Evolutionary conservation across 2,113 vertebrate species (phyloP).

Genomic region (Rhinogobius similis): DNA sequence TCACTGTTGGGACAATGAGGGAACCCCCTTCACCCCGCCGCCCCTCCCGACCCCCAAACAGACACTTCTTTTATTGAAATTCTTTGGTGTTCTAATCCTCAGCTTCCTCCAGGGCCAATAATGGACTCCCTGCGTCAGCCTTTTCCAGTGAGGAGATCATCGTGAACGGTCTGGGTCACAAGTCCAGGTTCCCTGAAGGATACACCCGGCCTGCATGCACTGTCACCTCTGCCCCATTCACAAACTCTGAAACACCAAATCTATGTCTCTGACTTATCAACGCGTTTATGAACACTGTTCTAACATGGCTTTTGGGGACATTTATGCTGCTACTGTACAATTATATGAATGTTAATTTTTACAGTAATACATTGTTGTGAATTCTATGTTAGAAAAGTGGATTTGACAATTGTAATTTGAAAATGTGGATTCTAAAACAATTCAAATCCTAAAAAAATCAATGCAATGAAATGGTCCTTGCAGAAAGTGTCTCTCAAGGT

Average conservation of each 20-base stretch:
- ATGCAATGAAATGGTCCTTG: neutral
- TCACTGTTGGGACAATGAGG: slow-evolving; percentile 80
- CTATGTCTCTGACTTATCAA: neutral
- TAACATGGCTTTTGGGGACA: neutral
- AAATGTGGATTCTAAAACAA: neutral
- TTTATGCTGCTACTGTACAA: neutral
- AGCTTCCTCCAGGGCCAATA: slow-evolving; percentile 83
- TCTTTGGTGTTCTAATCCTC: slow-evolving; percentile 86
- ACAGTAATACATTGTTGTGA: no score
- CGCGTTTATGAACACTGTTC: no score
- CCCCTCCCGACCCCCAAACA: slow-evolving; percentile 78
- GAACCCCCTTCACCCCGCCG: slow-evolving; percentile 56
- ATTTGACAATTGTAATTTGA: neutral
- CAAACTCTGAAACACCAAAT: slow-evolving; percentile 16
- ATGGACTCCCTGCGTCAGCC: slow-evolving; percentile 81
- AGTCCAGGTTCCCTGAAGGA: slow-evolving; percentile 61
- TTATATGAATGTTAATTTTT: no score
- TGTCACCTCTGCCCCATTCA: slow-evolving; percentile 44
- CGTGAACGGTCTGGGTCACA: slow-evolving; percentile 72
- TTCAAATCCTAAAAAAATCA: neutral
- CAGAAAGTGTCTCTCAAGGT: neutral
- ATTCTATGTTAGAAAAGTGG: neutral
- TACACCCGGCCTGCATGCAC: slow-evolving; percentile 17
- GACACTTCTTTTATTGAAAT: slow-evolving; percentile 87
- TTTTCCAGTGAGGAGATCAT: slow-evolving; percentile 78